These are phyloP conservation scores for Cetonia aurata DNA, from an alignment of 2,888 invertebrate genomes.

Conservation along the genomic window DNA sequence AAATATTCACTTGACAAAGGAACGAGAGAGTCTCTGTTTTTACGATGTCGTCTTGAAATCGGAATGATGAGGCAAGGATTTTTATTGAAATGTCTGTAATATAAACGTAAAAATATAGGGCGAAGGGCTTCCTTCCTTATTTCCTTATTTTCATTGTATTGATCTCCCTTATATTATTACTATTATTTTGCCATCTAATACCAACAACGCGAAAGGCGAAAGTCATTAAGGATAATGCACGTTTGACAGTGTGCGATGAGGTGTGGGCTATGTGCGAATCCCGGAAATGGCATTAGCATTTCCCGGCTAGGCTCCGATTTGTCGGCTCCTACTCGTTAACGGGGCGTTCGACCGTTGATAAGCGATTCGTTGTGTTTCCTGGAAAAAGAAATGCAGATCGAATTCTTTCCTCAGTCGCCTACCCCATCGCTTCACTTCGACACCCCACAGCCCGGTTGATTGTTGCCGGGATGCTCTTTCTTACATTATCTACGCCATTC, in stretches of 20 bases:
- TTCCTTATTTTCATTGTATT: too few relatives aligned
- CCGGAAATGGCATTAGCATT: slow-evolving; percentile 52
- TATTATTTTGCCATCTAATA: too few relatives aligned
- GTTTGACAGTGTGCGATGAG: slow-evolving; percentile 37
- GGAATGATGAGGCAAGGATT: slow-evolving; percentile 50
- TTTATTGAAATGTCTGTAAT: slow-evolving; percentile 55
- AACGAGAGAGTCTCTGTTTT: slow-evolving; percentile 49
- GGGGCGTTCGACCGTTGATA: slow-evolving; percentile 52
- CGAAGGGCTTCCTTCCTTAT: too few relatives aligned
- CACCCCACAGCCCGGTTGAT: slow-evolving; percentile 10
- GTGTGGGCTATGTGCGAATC: slow-evolving; percentile 8
- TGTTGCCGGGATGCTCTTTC: slow-evolving; percentile 28
- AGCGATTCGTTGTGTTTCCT: slow-evolving; percentile 51
- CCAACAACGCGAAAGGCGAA: not conserved
- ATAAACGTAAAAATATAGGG: slow-evolving; percentile 54
- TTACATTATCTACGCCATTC: slow-evolving; percentile 13
- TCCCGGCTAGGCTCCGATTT: slow-evolving; percentile 49
- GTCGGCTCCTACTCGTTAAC: slow-evolving; percentile 50
- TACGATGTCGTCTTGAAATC: slow-evolving; percentile 52
- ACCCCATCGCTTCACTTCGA: not conserved
- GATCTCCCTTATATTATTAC: too few relatives aligned
- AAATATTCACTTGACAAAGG: slow-evolving; percentile 51
- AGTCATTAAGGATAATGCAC: slow-evolving; percentile 44
- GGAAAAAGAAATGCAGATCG: slow-evolving; percentile 50
- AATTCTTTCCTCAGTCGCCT: slow-evolving; percentile 38